phyloP scores from a whole-genome alignment of 1,140 invertebrate genomes.

The Riptortus pedestris region DNA sequence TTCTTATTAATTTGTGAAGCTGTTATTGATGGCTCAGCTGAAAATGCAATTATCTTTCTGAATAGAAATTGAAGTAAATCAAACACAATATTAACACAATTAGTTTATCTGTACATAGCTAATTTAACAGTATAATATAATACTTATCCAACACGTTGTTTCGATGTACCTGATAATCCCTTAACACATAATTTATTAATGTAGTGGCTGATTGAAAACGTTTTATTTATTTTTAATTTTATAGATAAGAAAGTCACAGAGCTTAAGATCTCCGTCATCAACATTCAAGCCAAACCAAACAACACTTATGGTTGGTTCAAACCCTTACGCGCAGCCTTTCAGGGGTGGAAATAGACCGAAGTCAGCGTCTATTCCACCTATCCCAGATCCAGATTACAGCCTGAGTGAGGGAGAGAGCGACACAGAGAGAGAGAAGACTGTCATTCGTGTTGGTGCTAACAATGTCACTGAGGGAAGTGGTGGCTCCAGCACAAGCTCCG shows the following conservation, averaged over 20 bases:
- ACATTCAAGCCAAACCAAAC: constrained; percentile 36
- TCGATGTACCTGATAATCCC: too few relatives aligned
- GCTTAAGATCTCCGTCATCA: constrained; percentile 44
- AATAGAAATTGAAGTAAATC: too few relatives aligned
- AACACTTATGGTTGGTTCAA: constrained; percentile 5
- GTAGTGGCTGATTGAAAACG: too few relatives aligned
- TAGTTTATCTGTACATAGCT: too few relatives aligned
- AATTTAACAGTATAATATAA: too few relatives aligned
- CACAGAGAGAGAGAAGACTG: constrained; percentile 42
- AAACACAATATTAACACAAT: too few relatives aligned
- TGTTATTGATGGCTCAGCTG: too few relatives aligned
- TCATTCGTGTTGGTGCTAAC: constrained; percentile 28
- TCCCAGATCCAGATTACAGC: constrained; percentile 83
- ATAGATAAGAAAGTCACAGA: constrained; percentile 53
- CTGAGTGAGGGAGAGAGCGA: constrained; percentile 57
- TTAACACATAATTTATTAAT: too few relatives aligned
- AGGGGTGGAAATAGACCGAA: constrained; percentile 15
- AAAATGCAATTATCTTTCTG: too few relatives aligned
- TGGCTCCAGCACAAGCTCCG: constrained; percentile 42
- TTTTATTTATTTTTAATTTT: too few relatives aligned
- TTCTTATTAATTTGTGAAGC: too few relatives aligned
- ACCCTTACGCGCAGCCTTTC: constrained; percentile 32
- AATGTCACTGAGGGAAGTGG: constrained; percentile 29
- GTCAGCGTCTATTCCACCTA: constrained; percentile 49
- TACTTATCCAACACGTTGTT: too few relatives aligned